Evolutionary conservation across 64 coral and sea anemone genomes (phyloP), one percentile per base, ranked within the genome.

Genomic region (Anthopleura sola): DNA sequence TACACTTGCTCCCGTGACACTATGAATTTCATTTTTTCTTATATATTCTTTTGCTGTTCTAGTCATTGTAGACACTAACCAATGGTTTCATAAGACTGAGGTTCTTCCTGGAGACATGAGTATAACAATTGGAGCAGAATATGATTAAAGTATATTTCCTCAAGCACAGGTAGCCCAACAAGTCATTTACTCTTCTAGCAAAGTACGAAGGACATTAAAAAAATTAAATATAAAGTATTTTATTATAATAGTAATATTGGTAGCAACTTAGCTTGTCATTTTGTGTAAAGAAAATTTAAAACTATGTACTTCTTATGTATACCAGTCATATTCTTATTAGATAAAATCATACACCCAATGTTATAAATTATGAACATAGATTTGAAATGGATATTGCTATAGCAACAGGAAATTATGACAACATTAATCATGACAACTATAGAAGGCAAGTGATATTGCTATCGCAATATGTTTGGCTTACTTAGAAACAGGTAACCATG

Each of bases 81-180:
- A 94, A 60, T 98, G 95, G 95, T 98, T 91, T 81, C 95, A 98
- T 49, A 81, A 92, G 15, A 98, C 95, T 3, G 90, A 88, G 69
- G 87, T 98, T 86, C 68, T 94, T 49, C 92, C 95, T 3, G 95
- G 95, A 80, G 92, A 98, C 48, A 90, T 98, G 15, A 98, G 95
- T 40, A 98, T 98, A 23, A 98, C 95, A 19, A 98, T 98, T 68
- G 95, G 95, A 32, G 92, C 95, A 56, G 95, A 98, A 88, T 98
- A 89, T 89, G 95, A 98, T 56, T 98, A 79, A 78, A 86, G 68
- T 24, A 32, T 19, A n/a, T 21, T n/a, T n/a, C n/a, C n/a, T n/a
- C n/a, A n/a, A n/a, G n/a, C n/a, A n/a, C n/a, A n/a, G n/a, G n/a
- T n/a, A n/a, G n/a, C n/a, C n/a, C n/a, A n/a, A n/a, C n/a, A n/a